phyloP scores from a whole-genome alignment of 2,888 invertebrate species.

The Perizoma flavofasciatum region DNA sequence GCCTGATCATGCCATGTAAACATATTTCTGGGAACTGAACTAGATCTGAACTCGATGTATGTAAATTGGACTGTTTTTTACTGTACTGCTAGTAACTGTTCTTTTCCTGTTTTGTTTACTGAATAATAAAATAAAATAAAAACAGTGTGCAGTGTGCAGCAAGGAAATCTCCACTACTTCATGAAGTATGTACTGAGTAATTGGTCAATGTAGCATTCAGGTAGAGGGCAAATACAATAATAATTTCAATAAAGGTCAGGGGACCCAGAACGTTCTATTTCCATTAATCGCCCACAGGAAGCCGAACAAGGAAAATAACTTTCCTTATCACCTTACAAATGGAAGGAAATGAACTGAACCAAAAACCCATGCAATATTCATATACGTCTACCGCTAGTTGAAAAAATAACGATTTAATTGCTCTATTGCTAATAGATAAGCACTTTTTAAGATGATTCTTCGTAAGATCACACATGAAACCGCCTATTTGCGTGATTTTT shows the following conservation, averaged over 20 bases:
- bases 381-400: constrained; percentile 20
- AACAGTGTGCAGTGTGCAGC: no score
- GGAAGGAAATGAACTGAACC: constrained; percentile 37
- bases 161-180: no score
- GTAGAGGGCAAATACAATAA: constrained; percentile 23
- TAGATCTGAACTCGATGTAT: no score
- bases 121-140: no score
- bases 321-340: constrained; percentile 40
- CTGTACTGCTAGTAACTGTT: no score
- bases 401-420: constrained; percentile 38
- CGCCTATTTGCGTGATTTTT: no score
- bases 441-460: not conserved
- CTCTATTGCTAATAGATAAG: not conserved
- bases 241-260: constrained; percentile 31
- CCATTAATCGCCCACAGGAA: constrained; percentile 26
- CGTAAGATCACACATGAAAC: not conserved
- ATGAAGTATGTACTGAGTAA: constrained; percentile 20
- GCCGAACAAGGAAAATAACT: constrained; percentile 39
- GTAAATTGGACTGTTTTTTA: no score
- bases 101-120: no score
- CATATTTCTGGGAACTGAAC: no score
- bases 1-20: no score
- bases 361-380: constrained; percentile 35
- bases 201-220: constrained; percentile 23
- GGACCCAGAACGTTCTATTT: constrained; percentile 24